Evolutionary conservation across 2,888 invertebrate species (phyloP).

Genomic region (Smittia sp.): DNA sequence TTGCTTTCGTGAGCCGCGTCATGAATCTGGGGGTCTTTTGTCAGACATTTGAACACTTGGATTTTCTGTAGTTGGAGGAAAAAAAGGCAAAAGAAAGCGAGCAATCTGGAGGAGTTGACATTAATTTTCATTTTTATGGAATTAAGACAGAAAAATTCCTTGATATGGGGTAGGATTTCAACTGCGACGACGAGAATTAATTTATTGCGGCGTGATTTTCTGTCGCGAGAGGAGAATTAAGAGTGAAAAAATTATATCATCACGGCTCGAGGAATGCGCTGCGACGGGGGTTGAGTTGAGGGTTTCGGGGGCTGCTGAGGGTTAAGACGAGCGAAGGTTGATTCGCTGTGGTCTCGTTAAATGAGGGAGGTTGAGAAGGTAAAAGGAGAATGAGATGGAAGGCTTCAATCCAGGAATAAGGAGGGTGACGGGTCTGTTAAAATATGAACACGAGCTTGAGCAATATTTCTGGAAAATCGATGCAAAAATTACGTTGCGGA

Average conservation of each 20-base stretch:
- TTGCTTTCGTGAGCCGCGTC: constrained; percentile 1
- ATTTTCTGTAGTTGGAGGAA: constrained; percentile 5
- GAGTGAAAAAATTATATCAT: neutral
- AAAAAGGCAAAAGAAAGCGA: constrained; percentile 30
- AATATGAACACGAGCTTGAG: no score
- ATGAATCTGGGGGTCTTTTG: constrained; percentile 37
- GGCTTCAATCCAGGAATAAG: no score
- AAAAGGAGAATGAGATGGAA: no score
- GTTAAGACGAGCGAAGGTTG: neutral
- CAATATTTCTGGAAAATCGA: neutral
- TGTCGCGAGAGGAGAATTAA: neutral
- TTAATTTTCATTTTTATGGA: constrained; percentile 38
- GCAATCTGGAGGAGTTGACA: constrained; percentile 21
- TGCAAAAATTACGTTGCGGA: no score
- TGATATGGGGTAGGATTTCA: constrained; percentile 40
- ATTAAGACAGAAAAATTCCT: constrained; percentile 33
- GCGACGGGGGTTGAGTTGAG: neutral
- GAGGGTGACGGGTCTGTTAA: no score
- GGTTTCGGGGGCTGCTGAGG: neutral
- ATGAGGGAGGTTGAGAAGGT: no score
- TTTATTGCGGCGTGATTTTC: constrained; percentile 40
- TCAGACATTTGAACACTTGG: constrained; percentile 1
- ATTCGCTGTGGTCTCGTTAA: no score
- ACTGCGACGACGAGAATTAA: constrained; percentile 22
- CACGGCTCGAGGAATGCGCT: neutral